phyloP scores from a whole-genome alignment of 2,888 invertebrate genomes.

The Pachydiplax longipennis region DNA sequence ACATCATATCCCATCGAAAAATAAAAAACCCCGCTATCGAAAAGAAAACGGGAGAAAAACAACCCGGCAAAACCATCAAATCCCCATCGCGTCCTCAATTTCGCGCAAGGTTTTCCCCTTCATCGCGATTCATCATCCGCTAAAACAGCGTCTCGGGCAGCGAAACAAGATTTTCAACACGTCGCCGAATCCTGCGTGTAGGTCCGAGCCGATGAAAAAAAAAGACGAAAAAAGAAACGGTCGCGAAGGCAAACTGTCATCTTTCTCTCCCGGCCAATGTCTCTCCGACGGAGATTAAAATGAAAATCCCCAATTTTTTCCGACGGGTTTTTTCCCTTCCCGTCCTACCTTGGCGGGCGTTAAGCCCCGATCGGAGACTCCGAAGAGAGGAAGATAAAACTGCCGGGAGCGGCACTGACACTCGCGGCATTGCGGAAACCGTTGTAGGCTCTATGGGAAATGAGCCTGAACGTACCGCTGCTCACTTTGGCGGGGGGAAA shows the following conservation, averaged over 20 bases:
- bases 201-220: not conserved
- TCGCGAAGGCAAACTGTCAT: not conserved
- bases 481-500: not conserved
- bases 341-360: not conserved
- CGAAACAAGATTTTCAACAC: not conserved
- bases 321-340: not conserved
- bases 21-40: too few species aligned
- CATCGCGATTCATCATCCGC: not conserved
- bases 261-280: not conserved
- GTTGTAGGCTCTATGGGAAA: slow-evolving; percentile 17
- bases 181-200: not conserved
- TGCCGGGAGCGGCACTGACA: not conserved
- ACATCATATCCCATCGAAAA: too few species aligned
- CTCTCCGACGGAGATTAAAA: not conserved
- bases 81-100: too few species aligned
- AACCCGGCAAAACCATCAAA: too few species aligned
- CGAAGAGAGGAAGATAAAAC: not conserved
- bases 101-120: not conserved
- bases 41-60: too few species aligned
- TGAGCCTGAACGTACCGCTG: slow-evolving; percentile 11
- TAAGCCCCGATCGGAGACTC: not conserved
- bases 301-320: not conserved
- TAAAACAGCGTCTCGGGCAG: not conserved
- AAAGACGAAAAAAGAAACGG: not conserved
- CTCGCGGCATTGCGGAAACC: slow-evolving; percentile 6